Evolutionary conservation across 2,888 invertebrate species (phyloP).

Genomic region (Tinea semifulvella): DNA sequence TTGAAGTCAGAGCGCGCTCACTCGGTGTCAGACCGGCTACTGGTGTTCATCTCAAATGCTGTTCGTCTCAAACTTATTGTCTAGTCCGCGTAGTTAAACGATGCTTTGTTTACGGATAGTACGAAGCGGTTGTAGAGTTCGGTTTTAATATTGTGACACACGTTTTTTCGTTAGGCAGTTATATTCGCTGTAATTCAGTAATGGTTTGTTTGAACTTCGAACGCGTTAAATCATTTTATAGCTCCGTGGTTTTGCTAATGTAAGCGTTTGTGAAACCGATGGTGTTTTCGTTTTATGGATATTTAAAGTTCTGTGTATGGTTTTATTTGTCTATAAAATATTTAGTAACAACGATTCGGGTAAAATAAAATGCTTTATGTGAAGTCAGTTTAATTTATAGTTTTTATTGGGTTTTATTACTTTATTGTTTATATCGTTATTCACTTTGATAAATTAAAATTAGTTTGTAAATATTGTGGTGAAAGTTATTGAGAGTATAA

Average conservation of each 20-base stretch:
- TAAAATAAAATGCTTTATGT: constrained; percentile 8
- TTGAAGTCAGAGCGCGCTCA: constrained; percentile 60
- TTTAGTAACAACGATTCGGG: constrained; percentile 3
- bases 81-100: constrained; percentile 33
- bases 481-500: background rate
- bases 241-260: constrained; percentile 46
- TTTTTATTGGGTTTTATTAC: background rate
- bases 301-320: constrained; percentile 8
- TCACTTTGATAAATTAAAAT: background rate
- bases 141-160: constrained; percentile 34
- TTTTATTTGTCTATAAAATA: constrained; percentile 8
- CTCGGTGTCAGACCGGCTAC: constrained; percentile 48
- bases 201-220: constrained; percentile 35
- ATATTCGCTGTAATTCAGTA: constrained; percentile 49
- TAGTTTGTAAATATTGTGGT: background rate
- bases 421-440: background rate
- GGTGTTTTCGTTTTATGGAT: constrained; percentile 50
- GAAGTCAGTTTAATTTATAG: constrained; percentile 6
- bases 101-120: constrained; percentile 46
- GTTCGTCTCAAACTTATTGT: constrained; percentile 20
- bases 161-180: constrained; percentile 24
- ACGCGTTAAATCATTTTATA: constrained; percentile 45
- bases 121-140: constrained; percentile 35
- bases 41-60: constrained; percentile 28
- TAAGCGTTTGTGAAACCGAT: constrained; percentile 54